Conservation (phyloP, 1,140 invertebrate genomes). For the Diabrotica undecimpunctata region DNA sequence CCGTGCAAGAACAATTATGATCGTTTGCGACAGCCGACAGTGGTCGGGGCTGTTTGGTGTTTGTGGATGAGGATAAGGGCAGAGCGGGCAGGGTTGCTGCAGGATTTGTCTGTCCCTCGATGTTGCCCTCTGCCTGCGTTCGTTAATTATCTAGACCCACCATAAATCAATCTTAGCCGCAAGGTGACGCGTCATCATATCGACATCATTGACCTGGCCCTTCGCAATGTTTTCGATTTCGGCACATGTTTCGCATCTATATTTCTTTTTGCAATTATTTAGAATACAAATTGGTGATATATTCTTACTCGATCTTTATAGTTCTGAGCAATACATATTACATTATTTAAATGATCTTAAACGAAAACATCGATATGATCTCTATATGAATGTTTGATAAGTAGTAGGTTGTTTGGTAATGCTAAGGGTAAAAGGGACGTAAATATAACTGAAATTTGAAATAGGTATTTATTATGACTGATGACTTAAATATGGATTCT, state of each 20-base stretch:
- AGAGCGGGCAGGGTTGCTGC: slow-evolving; percentile 27
- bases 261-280: neutral
- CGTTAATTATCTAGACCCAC: slow-evolving; percentile 43
- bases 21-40: slow-evolving; percentile 36
- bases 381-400: no score
- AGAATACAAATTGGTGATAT: neutral
- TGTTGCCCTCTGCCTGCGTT: slow-evolving; percentile 23
- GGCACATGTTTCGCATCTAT: slow-evolving; percentile 15
- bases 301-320: neutral
- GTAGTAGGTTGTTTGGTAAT: no score
- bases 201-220: slow-evolving; percentile 45
- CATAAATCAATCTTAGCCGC: slow-evolving; percentile 47
- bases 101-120: slow-evolving; percentile 35
- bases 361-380: no score
- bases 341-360: no score
- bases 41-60: slow-evolving; percentile 24
- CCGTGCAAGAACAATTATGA: slow-evolving; percentile 39
- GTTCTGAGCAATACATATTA: no score
- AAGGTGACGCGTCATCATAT: slow-evolving; percentile 48
- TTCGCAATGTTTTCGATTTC: slow-evolving; percentile 29
- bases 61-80: slow-evolving; percentile 12
- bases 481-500: no score
- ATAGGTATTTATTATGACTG: no score
- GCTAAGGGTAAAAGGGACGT: no score
- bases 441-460: no score